phyloP scores from a whole-genome alignment of 1,140 invertebrate species.

The Drosophila pruinosa region DNA sequence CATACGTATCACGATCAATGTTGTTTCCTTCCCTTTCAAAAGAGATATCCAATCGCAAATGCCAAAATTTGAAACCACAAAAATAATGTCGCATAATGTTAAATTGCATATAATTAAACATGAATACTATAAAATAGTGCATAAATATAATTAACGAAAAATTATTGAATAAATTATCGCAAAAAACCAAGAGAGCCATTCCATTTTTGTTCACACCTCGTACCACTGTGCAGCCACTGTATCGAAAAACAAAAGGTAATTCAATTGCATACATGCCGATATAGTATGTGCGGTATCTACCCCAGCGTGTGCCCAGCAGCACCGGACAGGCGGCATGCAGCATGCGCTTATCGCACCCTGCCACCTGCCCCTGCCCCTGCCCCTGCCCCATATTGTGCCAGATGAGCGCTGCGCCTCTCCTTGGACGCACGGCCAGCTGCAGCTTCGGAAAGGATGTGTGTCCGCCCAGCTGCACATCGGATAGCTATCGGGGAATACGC shows the following conservation, averaged over 20 bases:
- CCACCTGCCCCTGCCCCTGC: conserved; percentile 88
- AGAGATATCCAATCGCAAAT: conserved; percentile 39
- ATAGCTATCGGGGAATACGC: conserved; percentile 87
- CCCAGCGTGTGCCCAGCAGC: conserved; percentile 97
- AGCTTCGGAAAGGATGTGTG: conserved; percentile 96
- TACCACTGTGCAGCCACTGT: conserved; percentile 50
- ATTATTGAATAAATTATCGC: conserved; percentile 81
- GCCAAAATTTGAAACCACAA: not conserved
- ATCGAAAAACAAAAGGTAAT: conserved; percentile 1
- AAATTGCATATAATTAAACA: conserved; percentile 74
- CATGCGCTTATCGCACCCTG: conserved; percentile 94
- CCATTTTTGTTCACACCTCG: conserved; percentile 16
- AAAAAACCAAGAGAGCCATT: conserved; percentile 36
- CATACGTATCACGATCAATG: conserved; percentile 72
- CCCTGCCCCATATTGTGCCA: conserved; percentile 94
- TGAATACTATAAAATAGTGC: conserved; percentile 80
- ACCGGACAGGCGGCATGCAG: conserved; percentile 98
- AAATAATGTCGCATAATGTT: conserved; percentile 64
- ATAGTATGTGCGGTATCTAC: conserved; percentile 20
- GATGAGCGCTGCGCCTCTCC: conserved; percentile 94
- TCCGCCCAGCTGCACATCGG: conserved; percentile 95
- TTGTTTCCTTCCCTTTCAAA: conserved; percentile 32
- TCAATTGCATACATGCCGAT: not conserved
- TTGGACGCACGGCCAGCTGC: conserved; percentile 91
- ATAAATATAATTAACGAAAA: conserved; percentile 77